These are phyloP conservation scores for Sebastes itinus DNA, from an alignment of 2,797 vertebrate genomes.

Conservation along the genomic window DNA sequence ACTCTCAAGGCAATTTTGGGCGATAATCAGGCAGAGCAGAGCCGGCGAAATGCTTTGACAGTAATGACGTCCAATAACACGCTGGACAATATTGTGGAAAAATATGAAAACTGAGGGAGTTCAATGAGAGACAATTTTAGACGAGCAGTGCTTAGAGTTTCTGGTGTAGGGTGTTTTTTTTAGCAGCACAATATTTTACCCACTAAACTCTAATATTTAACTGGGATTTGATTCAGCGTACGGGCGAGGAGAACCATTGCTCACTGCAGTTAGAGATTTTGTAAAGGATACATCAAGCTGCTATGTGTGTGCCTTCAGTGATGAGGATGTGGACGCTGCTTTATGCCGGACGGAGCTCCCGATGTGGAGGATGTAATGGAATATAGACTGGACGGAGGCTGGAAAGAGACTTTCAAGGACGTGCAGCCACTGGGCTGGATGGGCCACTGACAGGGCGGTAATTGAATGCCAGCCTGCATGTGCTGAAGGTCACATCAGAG, in stretches of 20 bases:
- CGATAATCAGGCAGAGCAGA: constrained; percentile 46
- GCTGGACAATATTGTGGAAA: constrained; percentile 25
- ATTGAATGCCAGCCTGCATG: constrained; percentile 80
- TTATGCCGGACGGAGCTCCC: constrained; percentile 48
- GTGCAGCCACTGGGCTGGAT: constrained; percentile 72
- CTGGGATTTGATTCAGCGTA: constrained; percentile 24
- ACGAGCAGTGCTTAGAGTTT: constrained; percentile 14
- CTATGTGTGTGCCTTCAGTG: constrained; percentile 3
- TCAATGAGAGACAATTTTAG: constrained; percentile 32
- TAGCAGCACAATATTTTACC: constrained; percentile 27
- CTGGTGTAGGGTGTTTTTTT: not conserved
- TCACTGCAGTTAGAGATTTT: constrained; percentile 31
- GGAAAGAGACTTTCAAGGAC: constrained; percentile 77
- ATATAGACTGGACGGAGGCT: constrained; percentile 71
- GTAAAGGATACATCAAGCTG: constrained; percentile 26
- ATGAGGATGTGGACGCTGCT: constrained; percentile 41
- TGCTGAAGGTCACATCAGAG: constrained; percentile 80
- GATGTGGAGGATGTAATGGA: constrained; percentile 73
- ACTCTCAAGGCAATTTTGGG: constrained; percentile 46
- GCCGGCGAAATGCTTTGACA: constrained; percentile 37
- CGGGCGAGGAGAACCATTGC: constrained; percentile 7
- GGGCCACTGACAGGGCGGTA: constrained; percentile 80
- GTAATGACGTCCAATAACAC: constrained; percentile 45
- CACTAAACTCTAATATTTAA: constrained; percentile 47
- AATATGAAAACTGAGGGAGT: constrained; percentile 44